phyloP scores from a whole-genome alignment of 2,888 invertebrate species.

The Sisyra terminalis region DNA sequence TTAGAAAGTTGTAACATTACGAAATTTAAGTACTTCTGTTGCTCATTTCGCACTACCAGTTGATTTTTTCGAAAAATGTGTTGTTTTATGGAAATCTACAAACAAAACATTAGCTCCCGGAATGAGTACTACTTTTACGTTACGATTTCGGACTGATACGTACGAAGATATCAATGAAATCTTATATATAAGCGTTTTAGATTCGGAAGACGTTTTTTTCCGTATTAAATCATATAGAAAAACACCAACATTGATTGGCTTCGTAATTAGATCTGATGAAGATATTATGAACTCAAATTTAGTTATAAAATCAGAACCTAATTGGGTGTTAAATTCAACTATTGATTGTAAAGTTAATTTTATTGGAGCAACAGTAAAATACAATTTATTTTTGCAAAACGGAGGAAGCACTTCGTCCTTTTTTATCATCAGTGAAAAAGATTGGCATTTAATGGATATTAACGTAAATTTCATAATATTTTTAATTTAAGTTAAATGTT shows the following conservation, averaged over 20 bases:
- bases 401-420: constrained; percentile 24
- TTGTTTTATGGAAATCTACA: neutral
- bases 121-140: constrained; percentile 21
- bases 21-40: neutral
- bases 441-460: constrained; percentile 25
- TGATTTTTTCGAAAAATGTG: neutral
- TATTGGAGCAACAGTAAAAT: constrained; percentile 20
- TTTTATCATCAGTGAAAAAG: constrained; percentile 27
- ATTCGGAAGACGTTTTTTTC: constrained; percentile 19
- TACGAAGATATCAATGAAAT: constrained; percentile 20
- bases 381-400: constrained; percentile 22
- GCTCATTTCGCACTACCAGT: neutral
- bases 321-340: constrained; percentile 19
- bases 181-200: constrained; percentile 19
- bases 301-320: neutral
- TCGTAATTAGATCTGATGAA: neutral
- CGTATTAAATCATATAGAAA: constrained; percentile 1
- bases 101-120: constrained; percentile 23
- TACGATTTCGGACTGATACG: constrained; percentile 21
- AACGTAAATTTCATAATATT: constrained; percentile 19
- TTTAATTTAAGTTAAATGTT: too few relatives aligned
- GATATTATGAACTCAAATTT: neutral
- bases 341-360: constrained; percentile 28
- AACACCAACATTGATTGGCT: constrained; percentile 1
- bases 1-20: neutral